Percentiles rank a stretch among this genome's conserved stretches.
These are phyloP conservation scores for Phrynocephalus forsythii DNA, from an alignment of 2,797 vertebrate genomes.

Conservation along the genomic window DNA sequence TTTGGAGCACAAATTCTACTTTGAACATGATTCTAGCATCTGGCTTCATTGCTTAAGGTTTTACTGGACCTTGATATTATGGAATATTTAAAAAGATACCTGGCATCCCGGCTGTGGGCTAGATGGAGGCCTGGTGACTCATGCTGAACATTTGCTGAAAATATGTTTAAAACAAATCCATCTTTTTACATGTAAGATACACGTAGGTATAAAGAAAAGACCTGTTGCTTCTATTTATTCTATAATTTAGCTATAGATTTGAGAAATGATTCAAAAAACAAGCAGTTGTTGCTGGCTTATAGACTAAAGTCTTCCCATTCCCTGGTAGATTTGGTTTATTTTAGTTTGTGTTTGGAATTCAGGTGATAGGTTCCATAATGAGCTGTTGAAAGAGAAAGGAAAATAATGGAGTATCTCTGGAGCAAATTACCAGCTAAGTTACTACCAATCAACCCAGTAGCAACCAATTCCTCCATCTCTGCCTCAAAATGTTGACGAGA, in stretches of 20 bases:
- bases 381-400: conserved; percentile 36
- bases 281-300: conserved; percentile 33
- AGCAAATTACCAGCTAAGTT: conserved; percentile 16
- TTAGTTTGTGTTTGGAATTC: conserved; percentile 41
- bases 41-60: neutral
- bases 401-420: conserved; percentile 37
- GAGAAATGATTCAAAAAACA: conserved; percentile 25
- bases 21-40: neutral
- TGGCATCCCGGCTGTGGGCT: neutral
- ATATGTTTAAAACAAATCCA: conserved; percentile 9
- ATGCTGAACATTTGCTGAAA: neutral
- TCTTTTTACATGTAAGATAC: neutral
- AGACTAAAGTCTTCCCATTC: conserved; percentile 44
- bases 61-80: neutral
- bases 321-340: conserved; percentile 49
- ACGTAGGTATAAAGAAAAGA: neutral
- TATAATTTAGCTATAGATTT: conserved; percentile 45
- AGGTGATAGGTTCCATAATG: conserved; percentile 35
- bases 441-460: too few relatives aligned
- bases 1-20: neutral
- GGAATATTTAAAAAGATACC: neutral
- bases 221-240: conserved; percentile 20
- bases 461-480: too few relatives aligned
- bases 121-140: neutral
- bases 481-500: too few relatives aligned